A percentile compares a stretch with the other conserved stretches of the same genome.
Conservation (phyloP, 2,797 vertebrate species). For the Molossus alvarezi region DNA sequence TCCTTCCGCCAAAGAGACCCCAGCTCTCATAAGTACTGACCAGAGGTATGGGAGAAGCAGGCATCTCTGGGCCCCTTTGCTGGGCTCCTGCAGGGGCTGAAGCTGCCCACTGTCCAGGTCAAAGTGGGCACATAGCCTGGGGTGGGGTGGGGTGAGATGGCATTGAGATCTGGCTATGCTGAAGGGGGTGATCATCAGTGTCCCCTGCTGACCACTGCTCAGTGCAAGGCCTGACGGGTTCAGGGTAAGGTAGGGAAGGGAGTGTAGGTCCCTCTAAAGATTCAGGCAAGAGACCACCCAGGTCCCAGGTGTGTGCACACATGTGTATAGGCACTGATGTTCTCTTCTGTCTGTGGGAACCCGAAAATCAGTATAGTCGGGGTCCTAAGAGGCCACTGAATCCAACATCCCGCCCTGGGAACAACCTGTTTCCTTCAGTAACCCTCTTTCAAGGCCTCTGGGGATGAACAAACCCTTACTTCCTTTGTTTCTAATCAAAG, state of each 20-base stretch:
- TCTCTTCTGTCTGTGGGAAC: background rate
- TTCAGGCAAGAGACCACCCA: accelerated
- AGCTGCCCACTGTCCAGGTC: background rate
- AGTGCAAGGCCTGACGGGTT: background rate
- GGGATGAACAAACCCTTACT: background rate
- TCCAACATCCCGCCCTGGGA: accelerated
- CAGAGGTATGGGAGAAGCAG: background rate
- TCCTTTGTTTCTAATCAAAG: background rate
- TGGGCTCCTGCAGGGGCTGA: background rate
- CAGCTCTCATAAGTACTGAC: background rate
- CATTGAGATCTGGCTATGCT: background rate
- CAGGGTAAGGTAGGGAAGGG: background rate
- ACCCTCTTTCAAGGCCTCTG: background rate
- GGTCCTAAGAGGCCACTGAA: background rate
- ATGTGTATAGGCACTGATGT: background rate
- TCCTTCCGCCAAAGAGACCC: background rate
- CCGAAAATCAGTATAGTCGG: background rate
- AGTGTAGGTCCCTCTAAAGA: background rate
- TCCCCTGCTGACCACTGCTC: background rate
- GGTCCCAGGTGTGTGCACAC: accelerated
- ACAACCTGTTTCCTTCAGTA: background rate
- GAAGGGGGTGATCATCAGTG: too few species aligned
- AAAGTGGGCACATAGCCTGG: background rate
- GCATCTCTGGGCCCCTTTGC: background rate
- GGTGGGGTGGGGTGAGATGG: accelerated